phyloP scores from a whole-genome alignment of 1,140 invertebrate species.

The Idris sp. region DNA sequence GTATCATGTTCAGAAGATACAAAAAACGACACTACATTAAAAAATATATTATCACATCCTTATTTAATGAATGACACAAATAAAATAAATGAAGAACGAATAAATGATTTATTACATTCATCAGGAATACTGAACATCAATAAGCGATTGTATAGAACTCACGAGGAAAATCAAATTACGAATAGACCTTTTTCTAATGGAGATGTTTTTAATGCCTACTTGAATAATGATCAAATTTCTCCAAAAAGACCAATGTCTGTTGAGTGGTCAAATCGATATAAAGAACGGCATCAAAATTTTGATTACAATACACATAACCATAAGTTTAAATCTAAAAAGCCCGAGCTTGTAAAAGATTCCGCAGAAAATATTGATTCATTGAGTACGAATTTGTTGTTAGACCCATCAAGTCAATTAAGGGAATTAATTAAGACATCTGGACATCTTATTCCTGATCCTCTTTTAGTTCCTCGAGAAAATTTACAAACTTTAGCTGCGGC shows the following conservation, averaged over 20 bases:
- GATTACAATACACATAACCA: conserved; percentile 24
- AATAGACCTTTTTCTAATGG: conserved; percentile 64
- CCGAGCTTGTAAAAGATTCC: neutral
- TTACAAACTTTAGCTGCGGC: conserved; percentile 84
- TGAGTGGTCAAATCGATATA: conserved; percentile 57
- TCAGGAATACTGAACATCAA: conserved; percentile 14
- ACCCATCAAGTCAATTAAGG: conserved; percentile 85
- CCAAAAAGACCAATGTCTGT: conserved; percentile 61
- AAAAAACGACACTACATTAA: conserved; percentile 69
- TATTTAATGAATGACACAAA: conserved; percentile 53
- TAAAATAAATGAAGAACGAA: conserved; percentile 59
- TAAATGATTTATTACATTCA: conserved; percentile 38
- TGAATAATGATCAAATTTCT: conserved; percentile 34
- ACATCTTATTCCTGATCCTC: conserved; percentile 87
- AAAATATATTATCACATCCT: conserved; percentile 67
- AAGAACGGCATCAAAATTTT: conserved; percentile 9
- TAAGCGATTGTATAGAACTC: conserved; percentile 10
- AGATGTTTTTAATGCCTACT: conserved; percentile 61
- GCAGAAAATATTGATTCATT: conserved; percentile 17
- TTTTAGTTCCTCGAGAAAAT: conserved; percentile 87
- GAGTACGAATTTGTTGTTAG: conserved; percentile 63
- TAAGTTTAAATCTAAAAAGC: conserved; percentile 11
- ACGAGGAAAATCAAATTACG: conserved; percentile 18
- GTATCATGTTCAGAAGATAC: conserved; percentile 76
- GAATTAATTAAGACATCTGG: conserved; percentile 84